These are phyloP conservation scores for Pollimyrus isidori DNA, from an alignment of 2,113 vertebrate genomes.

Conservation along the genomic window DNA sequence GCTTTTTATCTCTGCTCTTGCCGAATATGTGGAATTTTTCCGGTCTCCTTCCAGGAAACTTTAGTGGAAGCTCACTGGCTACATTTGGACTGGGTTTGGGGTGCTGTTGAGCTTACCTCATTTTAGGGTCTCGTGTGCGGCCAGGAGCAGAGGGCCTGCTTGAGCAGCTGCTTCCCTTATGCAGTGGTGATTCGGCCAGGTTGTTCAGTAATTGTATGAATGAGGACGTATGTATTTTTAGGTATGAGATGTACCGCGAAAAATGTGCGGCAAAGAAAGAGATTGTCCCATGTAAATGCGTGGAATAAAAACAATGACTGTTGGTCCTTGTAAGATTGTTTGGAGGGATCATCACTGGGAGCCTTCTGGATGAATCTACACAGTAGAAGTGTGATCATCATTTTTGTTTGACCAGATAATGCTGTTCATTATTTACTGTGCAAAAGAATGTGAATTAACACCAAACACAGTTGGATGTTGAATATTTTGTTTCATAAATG, in stretches of 20 bases:
- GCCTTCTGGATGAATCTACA: neutral
- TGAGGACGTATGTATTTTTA: neutral
- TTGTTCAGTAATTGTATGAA: neutral
- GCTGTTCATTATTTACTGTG: neutral
- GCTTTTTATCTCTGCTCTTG: neutral
- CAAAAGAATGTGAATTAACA: neutral
- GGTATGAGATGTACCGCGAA: neutral
- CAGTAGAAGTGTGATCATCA: neutral
- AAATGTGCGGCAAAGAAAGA: neutral
- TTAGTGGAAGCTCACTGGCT: neutral
- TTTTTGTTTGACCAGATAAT: neutral
- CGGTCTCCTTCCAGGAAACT: neutral
- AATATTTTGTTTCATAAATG: neutral
- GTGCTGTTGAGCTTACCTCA: neutral
- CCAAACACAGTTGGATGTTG: neutral
- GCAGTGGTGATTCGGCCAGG: neutral
- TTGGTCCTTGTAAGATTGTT: neutral
- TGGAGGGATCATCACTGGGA: neutral
- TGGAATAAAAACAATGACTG: neutral
- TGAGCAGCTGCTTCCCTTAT: neutral
- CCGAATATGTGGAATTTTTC: neutral
- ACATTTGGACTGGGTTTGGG: neutral
- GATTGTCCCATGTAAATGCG: neutral
- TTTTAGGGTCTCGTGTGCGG: neutral
- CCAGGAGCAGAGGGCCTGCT: neutral